phyloP scores from a whole-genome alignment of 2,888 invertebrate species.

The Dasysyrphus tricinctus region DNA sequence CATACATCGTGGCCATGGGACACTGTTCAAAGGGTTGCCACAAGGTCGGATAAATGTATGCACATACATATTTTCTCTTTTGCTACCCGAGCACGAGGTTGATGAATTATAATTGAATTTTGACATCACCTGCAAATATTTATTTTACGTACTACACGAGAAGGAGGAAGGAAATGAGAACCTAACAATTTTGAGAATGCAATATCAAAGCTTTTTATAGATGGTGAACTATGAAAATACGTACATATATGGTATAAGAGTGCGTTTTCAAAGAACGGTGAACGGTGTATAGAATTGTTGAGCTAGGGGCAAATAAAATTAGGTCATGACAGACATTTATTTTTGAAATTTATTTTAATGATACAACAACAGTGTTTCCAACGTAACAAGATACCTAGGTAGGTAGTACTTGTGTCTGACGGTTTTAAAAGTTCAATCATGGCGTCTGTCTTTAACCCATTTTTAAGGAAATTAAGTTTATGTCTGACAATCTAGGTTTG shows the following conservation, averaged over 20 bases:
- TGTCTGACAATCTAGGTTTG: too few species aligned
- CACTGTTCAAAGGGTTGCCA: conserved; percentile 53
- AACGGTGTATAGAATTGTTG: background rate
- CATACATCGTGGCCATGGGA: conserved; percentile 8
- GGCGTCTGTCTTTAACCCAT: too few species aligned
- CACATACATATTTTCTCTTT: background rate
- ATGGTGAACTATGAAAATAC: conserved; percentile 11
- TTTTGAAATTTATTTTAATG: conserved; percentile 3
- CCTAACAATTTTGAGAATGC: conserved; percentile 8
- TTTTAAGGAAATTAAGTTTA: too few species aligned
- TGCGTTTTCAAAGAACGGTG: conserved; percentile 12
- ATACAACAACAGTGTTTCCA: conserved; percentile 7
- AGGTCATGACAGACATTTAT: conserved; percentile 40
- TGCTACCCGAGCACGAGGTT: conserved; percentile 12
- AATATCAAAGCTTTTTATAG: conserved; percentile 24
- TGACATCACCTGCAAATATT: conserved; percentile 13
- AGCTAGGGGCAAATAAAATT: conserved; percentile 38
- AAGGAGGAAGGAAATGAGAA: background rate
- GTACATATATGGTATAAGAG: background rate
- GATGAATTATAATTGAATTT: conserved; percentile 57
- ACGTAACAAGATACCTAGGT: too few species aligned
- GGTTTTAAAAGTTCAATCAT: too few species aligned
- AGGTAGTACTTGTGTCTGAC: background rate
- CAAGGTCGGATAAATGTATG: conserved; percentile 39
- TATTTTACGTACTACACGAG: background rate